Evolutionary conservation across 2,797 vertebrate genomes (phyloP).

Genomic region (Danio tinwini): DNA sequence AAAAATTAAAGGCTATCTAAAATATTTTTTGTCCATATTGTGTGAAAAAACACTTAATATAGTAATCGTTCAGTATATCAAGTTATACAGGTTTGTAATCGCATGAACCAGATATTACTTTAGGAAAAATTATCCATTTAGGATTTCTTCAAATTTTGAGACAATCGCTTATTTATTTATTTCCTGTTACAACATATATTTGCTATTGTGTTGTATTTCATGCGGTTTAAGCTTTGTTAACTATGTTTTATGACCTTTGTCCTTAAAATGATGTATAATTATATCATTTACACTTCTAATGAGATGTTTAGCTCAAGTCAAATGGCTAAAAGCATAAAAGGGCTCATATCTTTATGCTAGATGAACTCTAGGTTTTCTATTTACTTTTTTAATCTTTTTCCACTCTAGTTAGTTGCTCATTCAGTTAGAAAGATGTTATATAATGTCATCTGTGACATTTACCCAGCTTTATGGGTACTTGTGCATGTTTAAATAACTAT

Average conservation of each 20-base stretch:
- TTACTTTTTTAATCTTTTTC: neutral
- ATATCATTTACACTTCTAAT: neutral
- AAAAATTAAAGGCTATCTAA: too few species aligned
- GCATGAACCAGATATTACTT: neutral
- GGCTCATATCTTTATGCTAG: neutral
- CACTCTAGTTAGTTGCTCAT: neutral
- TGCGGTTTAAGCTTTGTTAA: neutral
- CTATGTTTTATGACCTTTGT: neutral
- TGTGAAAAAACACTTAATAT: too few species aligned
- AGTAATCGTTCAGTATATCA: neutral
- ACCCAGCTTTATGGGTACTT: slow-evolving; percentile 39
- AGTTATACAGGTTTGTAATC: neutral
- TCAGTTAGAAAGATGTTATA: slow-evolving; percentile 5
- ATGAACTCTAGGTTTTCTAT: neutral
- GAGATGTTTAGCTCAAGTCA: neutral
- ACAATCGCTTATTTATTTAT: neutral
- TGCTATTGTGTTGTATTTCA: too few species aligned
- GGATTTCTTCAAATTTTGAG: neutral
- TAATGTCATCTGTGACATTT: slow-evolving; percentile 30
- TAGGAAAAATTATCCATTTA: neutral
- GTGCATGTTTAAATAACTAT: neutral
- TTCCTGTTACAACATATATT: too few species aligned
- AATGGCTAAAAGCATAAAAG: neutral
- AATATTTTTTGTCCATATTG: too few species aligned
- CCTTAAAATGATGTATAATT: neutral